Evolutionary conservation across 2,888 invertebrate species (phyloP), one percentile per base, ranked within the genome.

Genomic region (Ceriagrion tenellum): DNA sequence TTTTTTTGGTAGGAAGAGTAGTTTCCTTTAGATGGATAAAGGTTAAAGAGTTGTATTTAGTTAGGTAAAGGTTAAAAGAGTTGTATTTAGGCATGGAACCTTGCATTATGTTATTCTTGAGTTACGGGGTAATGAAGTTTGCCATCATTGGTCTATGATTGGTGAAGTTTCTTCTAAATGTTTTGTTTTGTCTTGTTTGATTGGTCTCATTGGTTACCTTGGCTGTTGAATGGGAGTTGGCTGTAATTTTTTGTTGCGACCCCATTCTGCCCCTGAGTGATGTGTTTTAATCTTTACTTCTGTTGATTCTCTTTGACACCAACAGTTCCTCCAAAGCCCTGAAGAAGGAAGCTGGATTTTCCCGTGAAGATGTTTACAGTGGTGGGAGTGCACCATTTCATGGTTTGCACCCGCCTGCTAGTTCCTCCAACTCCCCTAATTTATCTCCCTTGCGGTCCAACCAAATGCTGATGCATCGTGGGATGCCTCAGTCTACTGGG

Each of bases 271-370:
- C 18, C 35, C 81, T 35, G 30, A 35, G 47, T 35, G 16, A 26
- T 16, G 35, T 35, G 35, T 81, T 30, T 35, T 93, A 88, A 95
- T 47, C 13, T 20, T n/a, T 40, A 8, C 40, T 88, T 40, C 81
- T 89, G 59, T 90, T 55, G 59, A 95, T 20, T 16, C 69, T 55
- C 47, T 93, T n/a, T 55, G n/a, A 4, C 47, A 23, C 26, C n/a
- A 97, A 93, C 97, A 98, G 98, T 96, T 97, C 97, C 88, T 97
- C 97, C 55, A 97, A 97, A 96, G 97, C 97, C 96, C 96, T 97
- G 96, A 98, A 97, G 97, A 97, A 97, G 97, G 97, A 98, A 96
- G 97, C 97, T 59, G 97, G 97, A 96, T 97, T 97, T 96, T 97
- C 97, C 96, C 96, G 96, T 63, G 96, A 96, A 95, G 96, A 96